Evolutionary conservation across 2,113 vertebrate species (phyloP), one percentile per base, ranked within the genome.

Genomic region (Sapayoa aenigma): DNA sequence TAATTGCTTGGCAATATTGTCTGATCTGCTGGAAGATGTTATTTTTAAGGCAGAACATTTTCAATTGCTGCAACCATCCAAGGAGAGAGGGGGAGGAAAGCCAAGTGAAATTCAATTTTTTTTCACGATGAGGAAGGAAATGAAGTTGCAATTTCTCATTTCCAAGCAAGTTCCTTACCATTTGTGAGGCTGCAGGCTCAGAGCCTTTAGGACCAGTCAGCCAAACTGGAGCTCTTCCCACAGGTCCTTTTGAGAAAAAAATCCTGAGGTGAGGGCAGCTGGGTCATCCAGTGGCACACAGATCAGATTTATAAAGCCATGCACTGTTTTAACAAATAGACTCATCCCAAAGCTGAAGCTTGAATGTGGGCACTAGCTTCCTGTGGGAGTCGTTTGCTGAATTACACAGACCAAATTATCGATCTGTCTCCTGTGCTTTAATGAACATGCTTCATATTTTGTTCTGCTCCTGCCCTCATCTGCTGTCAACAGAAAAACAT

Each of bases 341-440:
- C 14, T 13, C 28, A 74, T 19, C 28, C 65, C 49, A 74, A 58
- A 84, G 20, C 23, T 74, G 50, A 44, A 81, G 68, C 42, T 81
- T 28, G 22, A 73, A 30, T 4, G 0, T 33, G 22, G 35, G 12
- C 14, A 80, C 33, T 50, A 72, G 47, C 35, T 73, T 62, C 55
- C 46, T 55, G 12, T 0, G 1, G 59, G 42, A 63, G 12, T 33
- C 0, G 0, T 59, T 46, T n/a, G 62, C 73, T 50, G 31, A 74
- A 35, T 62, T 72, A 35, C 8, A 1, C 41, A 53, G 44, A 27
- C 28, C 7, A 6, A 69, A 60, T 1, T 30, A 24, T 17, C 0
- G 0, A 5, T 74, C 21, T 80, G 25, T 42, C 22, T 62, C 55
- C 80, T 66, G n/a, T 66, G n/a, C 68, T 77, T 77, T 71, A 28